These are phyloP conservation scores for Cebidichthys violaceus DNA, from an alignment of 2,113 vertebrate genomes.

Conservation along the genomic window DNA sequence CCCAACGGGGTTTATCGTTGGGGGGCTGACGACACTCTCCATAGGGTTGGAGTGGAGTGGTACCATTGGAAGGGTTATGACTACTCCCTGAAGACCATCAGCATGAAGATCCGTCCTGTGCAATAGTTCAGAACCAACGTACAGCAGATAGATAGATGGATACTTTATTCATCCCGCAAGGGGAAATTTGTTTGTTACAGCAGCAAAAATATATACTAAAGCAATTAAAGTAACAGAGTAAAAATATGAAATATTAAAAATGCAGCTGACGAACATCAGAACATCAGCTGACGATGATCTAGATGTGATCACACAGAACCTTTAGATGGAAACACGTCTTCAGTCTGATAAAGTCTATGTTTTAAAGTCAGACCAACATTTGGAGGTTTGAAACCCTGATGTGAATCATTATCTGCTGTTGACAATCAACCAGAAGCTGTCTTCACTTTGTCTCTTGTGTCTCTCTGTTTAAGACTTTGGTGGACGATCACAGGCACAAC, in stretches of 20 bases:
- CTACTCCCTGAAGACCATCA: slow-evolving; percentile 59
- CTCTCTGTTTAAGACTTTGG: background rate
- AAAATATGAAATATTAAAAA: too few species aligned
- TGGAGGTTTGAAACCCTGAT: background rate
- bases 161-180: too few species aligned
- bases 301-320: too few species aligned
- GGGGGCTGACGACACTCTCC: background rate
- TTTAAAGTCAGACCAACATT: too few species aligned
- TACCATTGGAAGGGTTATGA: fast-evolving
- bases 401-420: background rate
- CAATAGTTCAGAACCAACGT: slow-evolving; percentile 8
- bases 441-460: background rate
- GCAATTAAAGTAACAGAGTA: too few species aligned
- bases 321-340: too few species aligned
- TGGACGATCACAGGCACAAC: too few species aligned
- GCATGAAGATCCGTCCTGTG: slow-evolving; percentile 53
- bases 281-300: background rate
- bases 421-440: background rate
- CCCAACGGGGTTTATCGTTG: slow-evolving; percentile 9
- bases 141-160: too few species aligned
- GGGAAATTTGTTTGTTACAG: too few species aligned
- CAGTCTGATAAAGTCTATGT: too few species aligned
- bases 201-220: too few species aligned
- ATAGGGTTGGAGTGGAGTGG: background rate
- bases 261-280: background rate